phyloP scores from a whole-genome alignment of 2,797 vertebrate species.

The Cynopterus sphinx region DNA sequence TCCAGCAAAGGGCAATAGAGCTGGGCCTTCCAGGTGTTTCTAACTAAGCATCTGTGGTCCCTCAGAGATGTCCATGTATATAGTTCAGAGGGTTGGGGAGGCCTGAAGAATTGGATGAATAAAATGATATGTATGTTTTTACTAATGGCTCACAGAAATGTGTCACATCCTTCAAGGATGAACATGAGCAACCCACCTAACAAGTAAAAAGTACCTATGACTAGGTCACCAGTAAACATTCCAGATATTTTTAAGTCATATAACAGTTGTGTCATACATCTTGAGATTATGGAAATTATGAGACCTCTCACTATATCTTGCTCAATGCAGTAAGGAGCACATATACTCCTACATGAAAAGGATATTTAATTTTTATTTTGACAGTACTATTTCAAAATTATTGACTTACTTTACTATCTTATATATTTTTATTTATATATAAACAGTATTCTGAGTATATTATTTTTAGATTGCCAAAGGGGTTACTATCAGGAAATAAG shows the following conservation, averaged over 20 bases:
- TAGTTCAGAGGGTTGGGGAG: not conserved
- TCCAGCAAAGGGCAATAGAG: not conserved
- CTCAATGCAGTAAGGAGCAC: not conserved
- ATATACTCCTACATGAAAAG: not conserved
- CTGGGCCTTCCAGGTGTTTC: not conserved
- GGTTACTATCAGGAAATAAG: not conserved
- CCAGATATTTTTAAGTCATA: not conserved
- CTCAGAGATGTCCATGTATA: not conserved
- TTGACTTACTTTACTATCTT: not conserved
- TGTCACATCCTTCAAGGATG: not conserved
- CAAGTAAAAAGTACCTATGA: not conserved
- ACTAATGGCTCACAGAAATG: not conserved
- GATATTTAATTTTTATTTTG: slow-evolving; percentile 39
- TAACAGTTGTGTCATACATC: not conserved
- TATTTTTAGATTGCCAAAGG: not conserved
- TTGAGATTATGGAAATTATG: not conserved
- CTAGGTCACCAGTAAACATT: not conserved
- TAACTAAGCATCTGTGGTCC: not conserved
- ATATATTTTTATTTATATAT: not conserved
- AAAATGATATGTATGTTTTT: not conserved
- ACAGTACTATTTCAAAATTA: slow-evolving; percentile 13
- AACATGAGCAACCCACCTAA: not conserved
- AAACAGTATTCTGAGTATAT: not conserved
- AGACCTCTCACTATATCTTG: not conserved
- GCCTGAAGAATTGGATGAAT: not conserved